A percentile compares a stretch with the other conserved stretches of the same genome.
These are phyloP conservation scores for Brachylomia viminalis DNA, from an alignment of 2,888 invertebrate species.

Conservation along the genomic window DNA sequence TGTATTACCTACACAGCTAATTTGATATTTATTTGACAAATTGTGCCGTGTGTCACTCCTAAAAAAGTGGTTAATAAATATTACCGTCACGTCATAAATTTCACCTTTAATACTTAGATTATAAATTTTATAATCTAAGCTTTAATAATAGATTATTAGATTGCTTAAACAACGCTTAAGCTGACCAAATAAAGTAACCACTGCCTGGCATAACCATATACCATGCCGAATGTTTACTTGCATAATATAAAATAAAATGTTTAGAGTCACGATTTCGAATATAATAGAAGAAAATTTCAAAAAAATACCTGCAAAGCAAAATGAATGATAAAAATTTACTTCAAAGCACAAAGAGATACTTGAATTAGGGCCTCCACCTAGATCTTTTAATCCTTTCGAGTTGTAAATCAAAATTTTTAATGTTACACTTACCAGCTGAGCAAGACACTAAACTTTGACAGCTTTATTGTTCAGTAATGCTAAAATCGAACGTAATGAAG, in stretches of 20 bases:
- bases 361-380: no score
- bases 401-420: slow-evolving; percentile 2
- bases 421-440: not conserved
- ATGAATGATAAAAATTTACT: not conserved
- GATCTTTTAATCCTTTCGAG: not conserved
- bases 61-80: slow-evolving; percentile 41
- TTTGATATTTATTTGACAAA: slow-evolving; percentile 26
- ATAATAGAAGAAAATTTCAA: not conserved
- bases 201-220: not conserved
- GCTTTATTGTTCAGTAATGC: slow-evolving; percentile 6
- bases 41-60: not conserved
- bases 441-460: slow-evolving; percentile 1
- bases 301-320: not conserved
- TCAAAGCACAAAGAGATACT: not conserved
- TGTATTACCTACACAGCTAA: not conserved
- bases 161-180: slow-evolving; percentile 15
- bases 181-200: slow-evolving; percentile 23
- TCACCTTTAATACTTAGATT: no score
- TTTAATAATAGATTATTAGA: slow-evolving; percentile 25
- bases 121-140: no score
- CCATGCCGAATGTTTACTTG: not conserved
- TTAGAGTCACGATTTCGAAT: not conserved
- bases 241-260: not conserved
- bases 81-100: slow-evolving; percentile 34
- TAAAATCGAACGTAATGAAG: slow-evolving; percentile 10